A percentile compares a stretch with the other conserved stretches of the same genome.
These are phyloP conservation scores for Eretmocerus hayati DNA, from an alignment of 2,888 invertebrate species.

Conservation along the genomic window DNA sequence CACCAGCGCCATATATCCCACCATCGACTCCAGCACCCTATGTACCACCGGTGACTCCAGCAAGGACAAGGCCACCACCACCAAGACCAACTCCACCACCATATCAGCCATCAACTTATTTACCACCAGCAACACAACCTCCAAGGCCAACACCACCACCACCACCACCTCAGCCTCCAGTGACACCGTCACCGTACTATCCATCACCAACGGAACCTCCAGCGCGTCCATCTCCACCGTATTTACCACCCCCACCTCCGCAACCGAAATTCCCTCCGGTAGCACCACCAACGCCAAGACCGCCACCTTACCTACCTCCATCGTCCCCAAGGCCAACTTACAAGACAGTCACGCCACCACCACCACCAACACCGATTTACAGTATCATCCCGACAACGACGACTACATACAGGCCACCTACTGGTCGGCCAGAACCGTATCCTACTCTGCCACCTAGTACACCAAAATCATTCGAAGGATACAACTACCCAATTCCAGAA, in stretches of 20 bases:
- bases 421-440: conserved; percentile 33
- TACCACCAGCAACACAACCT: background rate
- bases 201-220: conserved; percentile 11
- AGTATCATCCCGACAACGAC: conserved; percentile 32
- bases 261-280: conserved; percentile 7
- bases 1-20: conserved; percentile 1
- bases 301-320: conserved; percentile 41
- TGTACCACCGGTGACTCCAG: conserved; percentile 46
- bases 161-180: conserved; percentile 11
- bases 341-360: conserved; percentile 40
- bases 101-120: background rate
- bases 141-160: background rate
- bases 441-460: conserved; percentile 41
- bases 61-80: conserved; percentile 40
- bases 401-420: conserved; percentile 23
- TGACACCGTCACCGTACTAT: conserved; percentile 4
- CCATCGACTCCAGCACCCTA: conserved; percentile 6
- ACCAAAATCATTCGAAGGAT: conserved; percentile 31
- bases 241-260: background rate
- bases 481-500: conserved; percentile 40
- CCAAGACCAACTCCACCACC: conserved; percentile 18
- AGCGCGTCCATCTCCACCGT: conserved; percentile 1
- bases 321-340: conserved; percentile 33
- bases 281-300: conserved; percentile 20
- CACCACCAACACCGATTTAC: conserved; percentile 41